Evolutionary conservation across 2,888 invertebrate genomes (phyloP), one percentile per base, ranked within the genome.

Genomic region (Eristalinus aeneus): DNA sequence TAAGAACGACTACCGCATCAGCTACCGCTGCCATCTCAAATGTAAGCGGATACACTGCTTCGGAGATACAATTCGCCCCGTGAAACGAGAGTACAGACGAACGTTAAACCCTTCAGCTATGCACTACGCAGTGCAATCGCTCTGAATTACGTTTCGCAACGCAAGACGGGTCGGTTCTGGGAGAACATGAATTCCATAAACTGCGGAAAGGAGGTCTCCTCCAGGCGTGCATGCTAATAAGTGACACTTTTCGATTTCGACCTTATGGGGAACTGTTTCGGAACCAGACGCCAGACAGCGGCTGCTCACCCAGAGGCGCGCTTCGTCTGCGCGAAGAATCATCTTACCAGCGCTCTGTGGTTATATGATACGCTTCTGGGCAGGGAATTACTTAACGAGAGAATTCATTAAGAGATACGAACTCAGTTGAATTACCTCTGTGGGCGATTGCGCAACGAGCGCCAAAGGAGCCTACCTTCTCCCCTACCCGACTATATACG

Each of bases 141-240:
- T 20, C 71, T 65, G 46, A 69, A 73, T 76, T 77, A 10, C 39
- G 73, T 86, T 86, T 81, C 85, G 69, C 61, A 85, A 81, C 36
- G 34, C 10, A 63, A 53, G 46, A 67, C 56, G 46, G 8, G 68
- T 64, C 72, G 60, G 12, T 71, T 76, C 53, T 46, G 73, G 65
- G 36, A 69, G 69, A 64, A 69, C 71, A 65, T 69, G 36, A 74
- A 16, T 16, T 46, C 46, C 46, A 46, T 46, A 46, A 46, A 46
- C 46, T 39, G 39, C 39, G 16, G 53, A 71, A 32, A 75, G 39
- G 27, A 34, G 46, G 16, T 8, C 46, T 46, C 16, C 46, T 46
- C 16, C 46, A 8, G 46, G 12, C 23, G 16, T 46, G 46, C 46
- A 46, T n/a, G 64, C 69, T 11, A 39, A 23, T 31, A 36, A 27